A percentile compares a stretch with the other conserved stretches of the same genome.
These are phyloP conservation scores for Oscheius sp. DNA, from an alignment of 2,888 invertebrate genomes.

Conservation along the genomic window DNA sequence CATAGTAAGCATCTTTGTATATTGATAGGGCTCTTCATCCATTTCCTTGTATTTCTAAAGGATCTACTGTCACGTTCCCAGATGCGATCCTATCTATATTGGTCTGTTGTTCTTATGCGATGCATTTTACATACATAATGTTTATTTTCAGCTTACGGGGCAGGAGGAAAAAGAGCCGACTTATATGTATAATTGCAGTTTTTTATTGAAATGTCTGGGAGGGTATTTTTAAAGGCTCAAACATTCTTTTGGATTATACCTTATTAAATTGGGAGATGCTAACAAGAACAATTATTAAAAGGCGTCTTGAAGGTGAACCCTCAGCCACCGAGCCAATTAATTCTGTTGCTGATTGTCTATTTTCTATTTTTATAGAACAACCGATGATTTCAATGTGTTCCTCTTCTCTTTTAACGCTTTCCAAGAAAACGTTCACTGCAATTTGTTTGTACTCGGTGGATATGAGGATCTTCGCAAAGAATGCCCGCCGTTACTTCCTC, in stretches of 20 bases:
- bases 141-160: too few species aligned
- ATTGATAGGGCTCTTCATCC: too few species aligned
- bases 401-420: too few species aligned
- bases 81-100: too few species aligned
- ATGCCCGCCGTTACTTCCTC: neutral
- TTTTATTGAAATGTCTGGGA: too few species aligned
- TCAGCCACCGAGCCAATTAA: constrained; percentile 12
- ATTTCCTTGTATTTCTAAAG: too few species aligned
- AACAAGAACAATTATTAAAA: constrained; percentile 15
- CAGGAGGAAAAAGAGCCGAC: too few species aligned
- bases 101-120: too few species aligned
- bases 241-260: neutral
- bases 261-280: constrained; percentile 7
- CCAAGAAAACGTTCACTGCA: too few species aligned
- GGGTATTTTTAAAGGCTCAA: neutral
- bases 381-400: neutral
- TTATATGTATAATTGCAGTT: too few species aligned
- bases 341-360: constrained; percentile 10
- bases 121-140: too few species aligned
- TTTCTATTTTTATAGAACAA: neutral
- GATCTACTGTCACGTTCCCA: too few species aligned
- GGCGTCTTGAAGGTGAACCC: constrained; percentile 12
- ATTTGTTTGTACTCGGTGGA: neutral
- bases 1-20: constrained; percentile 18
- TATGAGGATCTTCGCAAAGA: neutral